Evolutionary conservation across 2,113 vertebrate species (phyloP).

Genomic region (Meles meles): DNA sequence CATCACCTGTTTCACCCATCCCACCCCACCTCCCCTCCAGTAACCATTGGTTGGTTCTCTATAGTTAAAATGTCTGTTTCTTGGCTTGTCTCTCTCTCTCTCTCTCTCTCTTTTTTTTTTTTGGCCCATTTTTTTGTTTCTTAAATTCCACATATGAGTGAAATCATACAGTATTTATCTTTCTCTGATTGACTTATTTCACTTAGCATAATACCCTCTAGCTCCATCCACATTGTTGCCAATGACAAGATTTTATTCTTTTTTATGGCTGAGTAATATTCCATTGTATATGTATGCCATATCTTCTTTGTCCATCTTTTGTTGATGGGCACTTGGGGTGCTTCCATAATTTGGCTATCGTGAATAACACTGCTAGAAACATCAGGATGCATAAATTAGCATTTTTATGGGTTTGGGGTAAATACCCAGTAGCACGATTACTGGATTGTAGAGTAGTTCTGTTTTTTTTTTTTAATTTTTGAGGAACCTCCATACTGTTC

Average conservation of each 20-base stretch:
- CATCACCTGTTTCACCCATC: neutral
- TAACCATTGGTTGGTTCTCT: too few relatives aligned
- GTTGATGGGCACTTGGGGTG: neutral
- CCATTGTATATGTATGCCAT: neutral
- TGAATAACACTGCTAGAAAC: neutral
- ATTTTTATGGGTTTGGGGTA: neutral
- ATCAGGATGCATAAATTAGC: neutral
- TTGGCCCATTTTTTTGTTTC: too few relatives aligned
- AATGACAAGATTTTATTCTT: neutral
- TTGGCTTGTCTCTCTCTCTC: too few relatives aligned
- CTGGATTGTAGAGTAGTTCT: neutral
- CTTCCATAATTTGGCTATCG: neutral
- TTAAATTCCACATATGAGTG: too few relatives aligned
- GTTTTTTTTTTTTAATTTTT: neutral
- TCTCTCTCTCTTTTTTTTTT: too few relatives aligned
- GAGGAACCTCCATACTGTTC: neutral
- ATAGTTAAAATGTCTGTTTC: too few relatives aligned
- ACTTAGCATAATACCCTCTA: too few relatives aligned
- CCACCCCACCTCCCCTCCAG: neutral
- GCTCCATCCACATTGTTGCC: too few relatives aligned
- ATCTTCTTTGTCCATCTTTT: neutral
- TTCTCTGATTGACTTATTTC: too few relatives aligned
- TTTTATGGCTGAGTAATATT: neutral
- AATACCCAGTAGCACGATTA: neutral
- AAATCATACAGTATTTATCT: too few relatives aligned